Evolutionary conservation across 2,797 vertebrate genomes (phyloP), one percentile per base, ranked within the genome.

Genomic region (Microhierax caerulescens): DNA sequence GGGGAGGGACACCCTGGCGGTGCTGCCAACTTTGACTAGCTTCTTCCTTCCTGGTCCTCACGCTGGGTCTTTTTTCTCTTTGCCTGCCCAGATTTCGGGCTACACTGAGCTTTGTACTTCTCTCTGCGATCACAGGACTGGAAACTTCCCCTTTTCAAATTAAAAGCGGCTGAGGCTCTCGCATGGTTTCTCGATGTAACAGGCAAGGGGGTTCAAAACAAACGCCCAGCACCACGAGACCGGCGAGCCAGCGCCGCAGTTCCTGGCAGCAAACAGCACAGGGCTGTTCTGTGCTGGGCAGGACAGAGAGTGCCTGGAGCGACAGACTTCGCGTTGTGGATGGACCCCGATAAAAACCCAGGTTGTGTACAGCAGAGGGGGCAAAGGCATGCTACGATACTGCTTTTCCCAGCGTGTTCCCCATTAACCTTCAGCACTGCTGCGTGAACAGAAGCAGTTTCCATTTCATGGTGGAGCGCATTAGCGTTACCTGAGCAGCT

Each of bases 171-270:
- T 37, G 43, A 48, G 65, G 5, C 13, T 76, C 18, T 23, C 23
- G 13, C 0, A 0, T 50, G 17, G 13, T 68, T 19, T 48, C 63
- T 27, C 56, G 37, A 59, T 0, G 7, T 32, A 41, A n/a, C 18
- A 28, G 56, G 36, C 28, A 20, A 56, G 10, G 23, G 37, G 30
- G 3, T 51, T 79, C 48, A 51, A 37, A 89, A 56, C 22, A 24
- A 37, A 21, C 32, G 21, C 37, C 24, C 34, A 2, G 54, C 16
- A 11, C 32, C 50, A 53, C 22, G 3, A 45, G 70, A 5, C 43
- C 50, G n/a, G 36, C 0, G 13, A 57, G 59, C 28, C 4, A 14
- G 37, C 51, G 21, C 0, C 1, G 7, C 16, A 21, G 30, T 15
- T 45, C 48, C 56, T 51, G 7, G 47, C 24, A 21, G 72, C 4